Evolutionary conservation across 2,797 vertebrate species (phyloP).

Genomic region (Anguilla marmorata): DNA sequence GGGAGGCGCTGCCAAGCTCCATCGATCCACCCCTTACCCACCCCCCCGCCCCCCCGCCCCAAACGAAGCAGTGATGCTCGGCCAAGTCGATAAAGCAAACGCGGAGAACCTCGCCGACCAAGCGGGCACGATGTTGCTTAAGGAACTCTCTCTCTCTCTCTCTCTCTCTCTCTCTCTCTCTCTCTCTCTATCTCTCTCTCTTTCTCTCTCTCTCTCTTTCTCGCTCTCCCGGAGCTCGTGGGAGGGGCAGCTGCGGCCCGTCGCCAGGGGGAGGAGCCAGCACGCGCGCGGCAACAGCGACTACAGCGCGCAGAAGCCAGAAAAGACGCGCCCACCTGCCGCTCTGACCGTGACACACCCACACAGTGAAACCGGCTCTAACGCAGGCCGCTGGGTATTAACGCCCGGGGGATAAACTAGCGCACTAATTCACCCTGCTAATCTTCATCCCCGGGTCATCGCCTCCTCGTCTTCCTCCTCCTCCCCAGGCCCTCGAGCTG

Average conservation of each 20-base stretch:
- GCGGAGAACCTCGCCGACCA: background rate
- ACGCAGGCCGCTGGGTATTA: background rate
- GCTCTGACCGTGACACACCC: background rate
- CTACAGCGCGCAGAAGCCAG: background rate
- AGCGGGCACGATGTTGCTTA: background rate
- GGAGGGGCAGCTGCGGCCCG: background rate
- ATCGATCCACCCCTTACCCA: conserved; percentile 41
- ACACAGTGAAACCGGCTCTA: background rate
- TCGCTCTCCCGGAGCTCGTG: background rate
- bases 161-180: background rate
- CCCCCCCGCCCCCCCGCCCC: conserved; percentile 33
- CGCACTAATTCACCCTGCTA: background rate
- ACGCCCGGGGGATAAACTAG: background rate
- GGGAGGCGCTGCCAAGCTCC: conserved; percentile 44
- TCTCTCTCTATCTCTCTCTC: no score
- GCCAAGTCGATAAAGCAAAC: conserved; percentile 1
- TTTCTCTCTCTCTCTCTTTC: no score
- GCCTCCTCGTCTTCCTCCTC: background rate
- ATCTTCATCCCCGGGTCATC: background rate
- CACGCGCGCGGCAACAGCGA: background rate
- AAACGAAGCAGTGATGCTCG: conserved; percentile 19
- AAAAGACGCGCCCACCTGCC: background rate
- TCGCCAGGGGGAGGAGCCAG: background rate
- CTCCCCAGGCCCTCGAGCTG: background rate
- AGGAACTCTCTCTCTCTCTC: background rate